phyloP scores from a whole-genome alignment of 2,113 vertebrate species.

The Catharus minimus region DNA sequence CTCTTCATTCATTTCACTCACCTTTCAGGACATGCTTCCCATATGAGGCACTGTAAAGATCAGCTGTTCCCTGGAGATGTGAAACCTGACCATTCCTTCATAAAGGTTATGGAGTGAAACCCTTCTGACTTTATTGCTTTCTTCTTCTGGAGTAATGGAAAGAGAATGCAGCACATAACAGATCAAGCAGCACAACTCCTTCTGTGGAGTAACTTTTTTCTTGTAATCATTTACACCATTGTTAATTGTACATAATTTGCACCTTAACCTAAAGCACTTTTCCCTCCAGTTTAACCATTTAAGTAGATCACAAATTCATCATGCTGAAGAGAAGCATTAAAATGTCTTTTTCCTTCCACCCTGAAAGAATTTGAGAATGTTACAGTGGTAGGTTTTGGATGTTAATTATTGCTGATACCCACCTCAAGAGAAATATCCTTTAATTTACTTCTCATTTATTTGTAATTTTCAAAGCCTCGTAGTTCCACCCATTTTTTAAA shows the following conservation, averaged over 20 bases:
- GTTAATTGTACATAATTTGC: background rate
- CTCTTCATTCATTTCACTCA: background rate
- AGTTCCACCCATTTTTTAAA: background rate
- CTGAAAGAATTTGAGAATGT: background rate
- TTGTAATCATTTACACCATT: conserved; percentile 45
- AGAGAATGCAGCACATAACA: background rate
- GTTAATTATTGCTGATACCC: background rate
- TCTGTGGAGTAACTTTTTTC: background rate
- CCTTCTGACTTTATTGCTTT: background rate
- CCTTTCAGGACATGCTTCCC: background rate
- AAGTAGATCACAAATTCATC: background rate
- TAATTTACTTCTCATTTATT: background rate
- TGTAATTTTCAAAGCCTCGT: background rate
- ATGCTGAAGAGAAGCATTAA: background rate
- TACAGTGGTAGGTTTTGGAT: background rate
- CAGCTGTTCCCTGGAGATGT: background rate
- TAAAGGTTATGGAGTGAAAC: background rate
- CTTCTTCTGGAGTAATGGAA: background rate
- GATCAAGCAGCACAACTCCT: background rate
- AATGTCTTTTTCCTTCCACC: background rate
- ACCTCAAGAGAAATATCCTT: background rate
- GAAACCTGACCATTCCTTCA: background rate
- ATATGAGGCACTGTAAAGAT: background rate
- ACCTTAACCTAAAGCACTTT: background rate
- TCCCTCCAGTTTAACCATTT: background rate